Base-by-base conservation (phyloP, 2,113 vertebrate species). In the Theristicus caerulescens region DNA sequence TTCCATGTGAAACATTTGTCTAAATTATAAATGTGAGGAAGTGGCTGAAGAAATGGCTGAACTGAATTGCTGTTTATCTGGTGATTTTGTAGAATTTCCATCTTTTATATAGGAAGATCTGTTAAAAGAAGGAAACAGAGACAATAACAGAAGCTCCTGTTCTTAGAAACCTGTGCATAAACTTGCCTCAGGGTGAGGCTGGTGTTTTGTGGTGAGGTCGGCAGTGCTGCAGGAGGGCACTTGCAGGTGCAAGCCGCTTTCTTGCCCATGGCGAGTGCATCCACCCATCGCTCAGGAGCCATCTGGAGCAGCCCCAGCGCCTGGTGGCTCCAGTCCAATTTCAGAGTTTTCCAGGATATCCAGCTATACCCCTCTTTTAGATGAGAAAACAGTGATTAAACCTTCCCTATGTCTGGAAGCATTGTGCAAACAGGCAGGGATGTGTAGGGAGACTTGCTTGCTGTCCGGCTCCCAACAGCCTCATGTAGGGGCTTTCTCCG, bases 181-280 rank as follows among this genome's bases (percentile, higher is more conserved):
- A 29, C 59, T 71, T 54, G 19, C 22, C 19, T 4, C 1, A 2
- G 13, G 11, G 9, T 1, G 2, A 67, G 31, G 40, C 24, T 7
- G 19, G 9, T 85, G 36, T 14, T 42, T 20, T 69, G 18, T 9
- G 2, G 11, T 3, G 19, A 73, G 46, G n/a, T 36, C 5, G 16
- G 12, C 46, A 27, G 6, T 58, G 42, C 58, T 72, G 67, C 86
- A 54, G 62, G 14, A 51, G 15, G 32, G 9, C 12, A 3, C 21
- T 72, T 58, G 7, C 15, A 1, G 0, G 5, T 21, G 12, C 29
- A 16, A 80, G 58, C 31, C 13, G 3, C 42, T 34, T 65, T 31
- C 42, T 73, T 1, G 1, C 18, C 26, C 44, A 9, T 0, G 6
- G n/a, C 3, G 1, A 47, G 12, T 2, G 0, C 5, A 2, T 57